Conservation (phyloP, 2,113 vertebrate species). For the Buteo buteo region DNA sequence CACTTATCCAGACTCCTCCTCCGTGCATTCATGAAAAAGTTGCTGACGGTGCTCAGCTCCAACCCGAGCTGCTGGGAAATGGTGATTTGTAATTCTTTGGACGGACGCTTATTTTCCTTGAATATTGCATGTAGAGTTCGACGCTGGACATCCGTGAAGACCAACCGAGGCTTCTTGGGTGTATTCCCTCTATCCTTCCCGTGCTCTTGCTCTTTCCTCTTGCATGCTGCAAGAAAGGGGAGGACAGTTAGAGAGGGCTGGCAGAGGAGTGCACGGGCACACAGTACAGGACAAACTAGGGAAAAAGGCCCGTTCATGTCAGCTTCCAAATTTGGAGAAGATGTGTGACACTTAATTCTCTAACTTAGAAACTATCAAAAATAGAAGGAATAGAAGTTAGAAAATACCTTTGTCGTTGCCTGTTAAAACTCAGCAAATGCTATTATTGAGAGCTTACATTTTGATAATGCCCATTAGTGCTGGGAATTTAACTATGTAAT, state of each 20-base stretch:
- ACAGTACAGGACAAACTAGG: background rate
- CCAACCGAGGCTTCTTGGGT: slow-evolving; percentile 94
- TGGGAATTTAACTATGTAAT: background rate
- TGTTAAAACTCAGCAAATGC: background rate
- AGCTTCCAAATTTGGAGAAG: background rate
- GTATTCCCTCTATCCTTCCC: slow-evolving; percentile 88
- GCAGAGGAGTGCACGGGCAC: accelerated
- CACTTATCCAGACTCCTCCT: slow-evolving; percentile 98
- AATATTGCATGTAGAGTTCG: slow-evolving; percentile 99
- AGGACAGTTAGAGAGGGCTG: slow-evolving; percentile 22
- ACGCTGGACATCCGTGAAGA: slow-evolving; percentile 98
- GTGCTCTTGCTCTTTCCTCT: slow-evolving; percentile 97
- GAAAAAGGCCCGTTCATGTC: background rate
- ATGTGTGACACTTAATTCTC: background rate
- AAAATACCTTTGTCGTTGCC: background rate
- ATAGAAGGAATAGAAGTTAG: background rate
- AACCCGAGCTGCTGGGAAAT: slow-evolving; percentile 98
- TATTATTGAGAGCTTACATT: background rate
- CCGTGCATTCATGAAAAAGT: slow-evolving; percentile 99
- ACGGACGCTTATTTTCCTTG: slow-evolving; percentile 99
- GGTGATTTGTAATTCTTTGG: slow-evolving; percentile 99
- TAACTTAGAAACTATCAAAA: background rate
- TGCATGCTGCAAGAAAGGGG: slow-evolving; percentile 85
- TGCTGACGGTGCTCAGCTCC: slow-evolving; percentile 98
- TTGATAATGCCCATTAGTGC: background rate